Conservation (phyloP, 2,797 vertebrate species). For the Xiphophorus birchmanni region DNA sequence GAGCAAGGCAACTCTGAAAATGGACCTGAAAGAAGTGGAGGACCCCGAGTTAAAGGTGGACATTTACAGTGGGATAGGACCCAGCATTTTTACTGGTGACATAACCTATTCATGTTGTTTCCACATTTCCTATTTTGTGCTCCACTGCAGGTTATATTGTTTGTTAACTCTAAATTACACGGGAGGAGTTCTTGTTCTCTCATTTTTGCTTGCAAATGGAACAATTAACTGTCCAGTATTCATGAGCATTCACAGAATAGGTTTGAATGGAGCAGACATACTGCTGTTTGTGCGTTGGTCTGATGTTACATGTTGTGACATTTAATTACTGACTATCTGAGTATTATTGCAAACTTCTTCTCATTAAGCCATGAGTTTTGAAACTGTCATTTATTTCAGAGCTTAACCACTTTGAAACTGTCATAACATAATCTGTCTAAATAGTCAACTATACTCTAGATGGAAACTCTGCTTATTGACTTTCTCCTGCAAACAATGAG, state of each 20-base stretch:
- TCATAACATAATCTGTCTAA: background rate
- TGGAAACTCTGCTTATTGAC: background rate
- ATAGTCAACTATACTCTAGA: background rate
- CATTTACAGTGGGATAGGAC: background rate
- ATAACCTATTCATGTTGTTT: background rate
- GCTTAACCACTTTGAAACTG: background rate
- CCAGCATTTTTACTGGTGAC: background rate
- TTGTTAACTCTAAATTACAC: background rate
- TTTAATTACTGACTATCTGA: background rate
- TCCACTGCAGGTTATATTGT: background rate
- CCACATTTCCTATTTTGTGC: background rate
- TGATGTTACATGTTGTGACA: background rate
- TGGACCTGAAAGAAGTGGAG: background rate
- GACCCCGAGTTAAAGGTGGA: background rate
- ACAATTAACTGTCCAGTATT: background rate
- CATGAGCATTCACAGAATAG: background rate
- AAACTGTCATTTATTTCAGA: background rate
- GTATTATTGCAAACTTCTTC: background rate
- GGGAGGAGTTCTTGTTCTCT: background rate
- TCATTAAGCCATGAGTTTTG: background rate
- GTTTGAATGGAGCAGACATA: background rate
- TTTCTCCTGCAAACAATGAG: background rate
- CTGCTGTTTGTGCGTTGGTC: background rate
- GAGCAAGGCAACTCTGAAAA: background rate
- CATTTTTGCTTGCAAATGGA: background rate